These are phyloP conservation scores for Dascillus cervinus DNA, from an alignment of 2,888 invertebrate species.

Conservation along the genomic window DNA sequence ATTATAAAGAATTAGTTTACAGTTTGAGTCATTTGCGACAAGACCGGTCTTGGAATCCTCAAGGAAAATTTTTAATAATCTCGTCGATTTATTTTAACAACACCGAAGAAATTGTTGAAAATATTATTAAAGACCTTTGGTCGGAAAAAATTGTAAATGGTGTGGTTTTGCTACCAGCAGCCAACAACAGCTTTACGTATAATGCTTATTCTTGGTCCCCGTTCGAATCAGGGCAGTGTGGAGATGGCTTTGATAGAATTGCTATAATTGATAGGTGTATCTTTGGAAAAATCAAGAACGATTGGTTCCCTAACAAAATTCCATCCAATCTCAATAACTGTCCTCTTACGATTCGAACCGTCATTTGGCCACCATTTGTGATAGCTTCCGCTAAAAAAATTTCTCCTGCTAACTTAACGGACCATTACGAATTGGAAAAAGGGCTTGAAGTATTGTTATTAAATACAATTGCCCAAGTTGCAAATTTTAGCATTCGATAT, in stretches of 20 bases:
- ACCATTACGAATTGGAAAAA: slow-evolving; percentile 11
- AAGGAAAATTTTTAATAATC: slow-evolving; percentile 23
- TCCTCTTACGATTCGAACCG: slow-evolving; percentile 27
- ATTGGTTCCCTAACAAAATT: slow-evolving; percentile 28
- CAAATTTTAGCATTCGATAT: slow-evolving; percentile 25
- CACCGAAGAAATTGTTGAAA: slow-evolving; percentile 12
- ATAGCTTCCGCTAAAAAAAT: slow-evolving; percentile 20
- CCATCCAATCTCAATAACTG: slow-evolving; percentile 30
- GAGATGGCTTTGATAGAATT: slow-evolving; percentile 16
- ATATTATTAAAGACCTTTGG: slow-evolving; percentile 21
- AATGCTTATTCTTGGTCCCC: slow-evolving; percentile 29
- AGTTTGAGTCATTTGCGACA: slow-evolving; percentile 12
- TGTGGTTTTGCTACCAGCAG: slow-evolving; percentile 22
- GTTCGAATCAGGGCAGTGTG: slow-evolving; percentile 25
- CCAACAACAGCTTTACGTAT: slow-evolving; percentile 14
- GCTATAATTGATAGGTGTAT: slow-evolving; percentile 22
- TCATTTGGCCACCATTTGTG: slow-evolving; percentile 33
- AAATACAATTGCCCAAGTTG: slow-evolving; percentile 23
- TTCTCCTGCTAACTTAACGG: slow-evolving; percentile 1
- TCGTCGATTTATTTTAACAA: slow-evolving; percentile 18
- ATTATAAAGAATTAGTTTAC: slow-evolving; percentile 10
- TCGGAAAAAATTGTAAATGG: slow-evolving; percentile 22
- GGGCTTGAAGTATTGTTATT: slow-evolving; percentile 29
- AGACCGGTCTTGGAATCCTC: slow-evolving; percentile 20
- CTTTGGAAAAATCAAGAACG: slow-evolving; percentile 13